These are phyloP conservation scores for Temnothorax longispinosus DNA, from an alignment of 1,140 invertebrate species.

Conservation along the genomic window DNA sequence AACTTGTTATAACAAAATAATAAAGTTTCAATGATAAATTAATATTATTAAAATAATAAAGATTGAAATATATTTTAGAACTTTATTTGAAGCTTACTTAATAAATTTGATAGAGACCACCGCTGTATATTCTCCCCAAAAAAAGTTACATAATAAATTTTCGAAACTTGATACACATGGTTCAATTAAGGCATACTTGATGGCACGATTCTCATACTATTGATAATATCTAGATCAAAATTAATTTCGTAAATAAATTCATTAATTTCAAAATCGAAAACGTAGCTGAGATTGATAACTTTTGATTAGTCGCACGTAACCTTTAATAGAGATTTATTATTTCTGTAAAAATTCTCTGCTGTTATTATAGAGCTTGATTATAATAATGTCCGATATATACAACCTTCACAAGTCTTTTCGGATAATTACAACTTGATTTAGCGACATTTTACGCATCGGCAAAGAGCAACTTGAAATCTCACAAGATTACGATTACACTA, in stretches of 20 bases:
- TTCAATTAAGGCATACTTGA: not conserved
- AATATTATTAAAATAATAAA: not conserved
- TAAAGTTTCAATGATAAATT: not conserved
- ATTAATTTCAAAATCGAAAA: slow-evolving; percentile 42
- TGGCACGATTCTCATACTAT: not conserved
- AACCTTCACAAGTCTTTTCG: not conserved
- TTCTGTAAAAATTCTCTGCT: not conserved
- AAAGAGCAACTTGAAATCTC: slow-evolving; percentile 38
- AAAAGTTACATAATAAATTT: slow-evolving; percentile 6
- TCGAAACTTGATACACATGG: not conserved
- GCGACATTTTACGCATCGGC: not conserved
- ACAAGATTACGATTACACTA: slow-evolving; percentile 52
- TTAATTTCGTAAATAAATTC: slow-evolving; percentile 66
- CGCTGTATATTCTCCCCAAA: not conserved
- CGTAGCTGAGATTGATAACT: slow-evolving; percentile 32
- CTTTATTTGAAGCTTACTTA: not conserved
- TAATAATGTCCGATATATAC: not conserved
- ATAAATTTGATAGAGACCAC: not conserved
- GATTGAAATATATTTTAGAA: not conserved
- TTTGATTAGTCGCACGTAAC: slow-evolving; percentile 16
- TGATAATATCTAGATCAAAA: slow-evolving; percentile 64
- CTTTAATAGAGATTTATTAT: slow-evolving; percentile 64
- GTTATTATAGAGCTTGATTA: not conserved
- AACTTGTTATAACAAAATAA: not conserved
- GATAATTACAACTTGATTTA: not conserved